A percentile compares a stretch with the other conserved stretches of the same genome.
These are phyloP conservation scores for Urocynchramus pylzowi DNA, from an alignment of 2,113 vertebrate species.

Conservation along the genomic window DNA sequence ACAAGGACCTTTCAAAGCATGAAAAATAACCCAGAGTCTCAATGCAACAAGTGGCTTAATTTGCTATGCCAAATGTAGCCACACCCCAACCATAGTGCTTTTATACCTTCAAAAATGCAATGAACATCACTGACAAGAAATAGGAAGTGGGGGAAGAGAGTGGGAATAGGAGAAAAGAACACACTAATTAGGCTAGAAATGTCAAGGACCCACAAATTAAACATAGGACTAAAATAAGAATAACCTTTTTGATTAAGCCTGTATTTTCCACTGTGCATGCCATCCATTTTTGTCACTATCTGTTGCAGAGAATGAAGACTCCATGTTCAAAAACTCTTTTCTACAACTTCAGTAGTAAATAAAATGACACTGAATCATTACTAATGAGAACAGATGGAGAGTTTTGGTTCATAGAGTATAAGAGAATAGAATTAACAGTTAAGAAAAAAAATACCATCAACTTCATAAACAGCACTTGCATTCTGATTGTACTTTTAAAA, in stretches of 20 bases:
- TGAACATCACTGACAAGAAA: not conserved
- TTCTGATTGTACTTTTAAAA: not conserved
- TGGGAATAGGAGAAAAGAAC: not conserved
- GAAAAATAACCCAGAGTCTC: not conserved
- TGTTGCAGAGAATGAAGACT: not conserved
- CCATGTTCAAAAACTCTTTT: not conserved
- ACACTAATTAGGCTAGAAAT: not conserved
- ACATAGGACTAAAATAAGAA: not conserved
- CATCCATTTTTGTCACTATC: not conserved
- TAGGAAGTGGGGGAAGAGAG: accelerated
- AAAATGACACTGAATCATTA: not conserved
- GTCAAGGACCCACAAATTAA: not conserved
- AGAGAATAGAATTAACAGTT: not conserved
- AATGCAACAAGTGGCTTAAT: not conserved
- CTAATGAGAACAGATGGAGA: not conserved
- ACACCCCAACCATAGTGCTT: not conserved
- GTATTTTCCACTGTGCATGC: not conserved
- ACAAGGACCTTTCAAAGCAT: not conserved
- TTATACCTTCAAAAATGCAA: not conserved
- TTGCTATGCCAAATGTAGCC: not conserved
- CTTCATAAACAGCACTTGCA: not conserved
- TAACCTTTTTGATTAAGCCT: not conserved
- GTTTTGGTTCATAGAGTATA: not conserved
- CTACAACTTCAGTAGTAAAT: not conserved
- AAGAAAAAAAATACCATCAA: not conserved